Percentiles rank a stretch among this genome's conserved stretches.
Evolutionary conservation across 2,888 invertebrate genomes (phyloP).

Genomic region (Galeopsomyia nigrocyanea): DNA sequence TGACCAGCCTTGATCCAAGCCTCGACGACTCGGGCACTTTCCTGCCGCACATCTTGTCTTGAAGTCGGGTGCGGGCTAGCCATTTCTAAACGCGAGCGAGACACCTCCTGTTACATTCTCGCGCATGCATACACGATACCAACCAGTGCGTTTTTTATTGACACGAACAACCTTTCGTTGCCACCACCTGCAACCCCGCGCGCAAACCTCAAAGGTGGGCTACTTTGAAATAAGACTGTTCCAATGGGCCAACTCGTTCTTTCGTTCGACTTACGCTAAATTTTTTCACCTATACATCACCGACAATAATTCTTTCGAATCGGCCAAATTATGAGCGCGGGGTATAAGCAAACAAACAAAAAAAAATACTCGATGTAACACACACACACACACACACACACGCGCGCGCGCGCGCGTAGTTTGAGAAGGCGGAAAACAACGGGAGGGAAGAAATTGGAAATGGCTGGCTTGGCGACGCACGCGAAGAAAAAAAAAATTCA

Average conservation of each 20-base stretch:
- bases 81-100: slow-evolving; percentile 59
- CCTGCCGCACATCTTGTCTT: slow-evolving; percentile 74
- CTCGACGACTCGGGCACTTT: slow-evolving; percentile 76
- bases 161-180: slow-evolving; percentile 6
- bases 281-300: slow-evolving; percentile 33
- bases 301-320: slow-evolving; percentile 48
- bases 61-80: slow-evolving; percentile 67
- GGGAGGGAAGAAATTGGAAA: slow-evolving; percentile 26
- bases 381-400: no score
- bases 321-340: slow-evolving; percentile 41
- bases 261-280: slow-evolving; percentile 1
- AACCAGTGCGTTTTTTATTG: slow-evolving; percentile 18
- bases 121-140: background rate
- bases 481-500: background rate
- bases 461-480: slow-evolving; percentile 45
- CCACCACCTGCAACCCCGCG: slow-evolving; percentile 11
- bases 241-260: slow-evolving; percentile 33
- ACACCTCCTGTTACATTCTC: slow-evolving; percentile 12
- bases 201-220: slow-evolving; percentile 4
- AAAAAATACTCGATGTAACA: slow-evolving; percentile 41
- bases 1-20: slow-evolving; percentile 70
- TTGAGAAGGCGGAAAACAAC: slow-evolving; percentile 5
- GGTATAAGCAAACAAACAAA: slow-evolving; percentile 28
- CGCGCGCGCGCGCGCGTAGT: no score
- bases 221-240: slow-evolving; percentile 30